Evolutionary conservation across 2,888 invertebrate species (phyloP), one percentile per base, ranked within the genome.

Genomic region (Merodon equestris): DNA sequence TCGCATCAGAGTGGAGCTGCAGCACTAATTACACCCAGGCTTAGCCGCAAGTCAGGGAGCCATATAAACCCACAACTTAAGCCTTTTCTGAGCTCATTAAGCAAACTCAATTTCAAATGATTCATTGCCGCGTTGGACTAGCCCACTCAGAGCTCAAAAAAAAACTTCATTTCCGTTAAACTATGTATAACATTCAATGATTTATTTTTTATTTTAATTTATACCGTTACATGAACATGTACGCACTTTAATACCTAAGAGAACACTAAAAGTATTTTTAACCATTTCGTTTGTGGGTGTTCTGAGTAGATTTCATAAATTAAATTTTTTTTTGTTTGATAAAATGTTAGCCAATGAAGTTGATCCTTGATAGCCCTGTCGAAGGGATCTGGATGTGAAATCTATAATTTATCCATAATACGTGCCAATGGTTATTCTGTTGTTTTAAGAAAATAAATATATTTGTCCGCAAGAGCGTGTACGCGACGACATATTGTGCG

Each of bases 301-400:
- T 68, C 44, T 50, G 47, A 67, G 67, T 47, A 47, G n/a, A 61
- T 51, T 47, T 67, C 18, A 77, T 79, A 79, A 79, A 79, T 79
- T 14, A 75, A 56, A 57, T 47, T 68, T 68, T 5, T 10, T 40
- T 68, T 68, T 2, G 27, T 27, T 72, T 57, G 64, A 72, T 73
- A 68, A 53, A 70, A 73, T 51, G 63, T 58, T 44, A 64, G 64
- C 79, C 79, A 79, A 79, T 73, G 50, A 68, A 58, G 27, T 14
- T 36, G 15, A 53, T 42, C 61, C 7, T 38, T 48, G 64, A 60
- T 67, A 74, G 63, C 56, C 79, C 54, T 64, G 13, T 68, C 68
- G 56, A 64, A 64, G 51, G 68, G 68, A 79, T 44, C 68, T 15
- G 63, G 13, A 5, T 51, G 63, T 70, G 67, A 66, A 42, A 53